phyloP scores from a whole-genome alignment of 2,113 vertebrate genomes.

The Larimichthys crocea region DNA sequence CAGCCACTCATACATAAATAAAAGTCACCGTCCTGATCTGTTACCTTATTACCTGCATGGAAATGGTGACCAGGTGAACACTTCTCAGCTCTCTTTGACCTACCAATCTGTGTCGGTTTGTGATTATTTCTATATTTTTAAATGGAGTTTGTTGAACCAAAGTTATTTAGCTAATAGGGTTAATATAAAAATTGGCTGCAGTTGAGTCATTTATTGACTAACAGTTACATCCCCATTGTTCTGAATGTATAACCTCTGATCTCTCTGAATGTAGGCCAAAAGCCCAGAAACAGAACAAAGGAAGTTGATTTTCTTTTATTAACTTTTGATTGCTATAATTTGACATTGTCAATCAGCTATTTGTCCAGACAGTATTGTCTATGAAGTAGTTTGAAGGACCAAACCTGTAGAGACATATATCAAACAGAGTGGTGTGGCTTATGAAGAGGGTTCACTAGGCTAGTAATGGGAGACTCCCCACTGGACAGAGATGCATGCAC shows the following conservation, averaged over 20 bases:
- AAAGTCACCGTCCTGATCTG: neutral
- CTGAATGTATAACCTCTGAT: slow-evolving; percentile 3
- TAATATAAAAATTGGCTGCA: neutral
- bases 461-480: slow-evolving; percentile 28
- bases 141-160: neutral
- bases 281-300: neutral
- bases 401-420: slow-evolving; percentile 19
- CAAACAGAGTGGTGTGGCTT: neutral
- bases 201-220: slow-evolving; percentile 25
- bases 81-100: neutral
- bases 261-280: neutral
- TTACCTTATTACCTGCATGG: neutral
- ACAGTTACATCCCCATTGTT: slow-evolving; percentile 24
- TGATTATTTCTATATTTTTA: slow-evolving; percentile 1
- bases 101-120: neutral
- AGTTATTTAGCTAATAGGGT: too few relatives aligned
- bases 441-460: slow-evolving; percentile 15
- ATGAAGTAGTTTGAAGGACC: neutral
- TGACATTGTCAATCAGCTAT: neutral
- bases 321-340: neutral
- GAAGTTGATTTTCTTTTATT: slow-evolving; percentile 4
- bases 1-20: neutral
- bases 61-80: neutral
- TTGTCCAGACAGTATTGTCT: neutral
- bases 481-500: slow-evolving; percentile 36